phyloP scores from a whole-genome alignment of 2,888 invertebrate species.

The Trachelus tabidus region DNA sequence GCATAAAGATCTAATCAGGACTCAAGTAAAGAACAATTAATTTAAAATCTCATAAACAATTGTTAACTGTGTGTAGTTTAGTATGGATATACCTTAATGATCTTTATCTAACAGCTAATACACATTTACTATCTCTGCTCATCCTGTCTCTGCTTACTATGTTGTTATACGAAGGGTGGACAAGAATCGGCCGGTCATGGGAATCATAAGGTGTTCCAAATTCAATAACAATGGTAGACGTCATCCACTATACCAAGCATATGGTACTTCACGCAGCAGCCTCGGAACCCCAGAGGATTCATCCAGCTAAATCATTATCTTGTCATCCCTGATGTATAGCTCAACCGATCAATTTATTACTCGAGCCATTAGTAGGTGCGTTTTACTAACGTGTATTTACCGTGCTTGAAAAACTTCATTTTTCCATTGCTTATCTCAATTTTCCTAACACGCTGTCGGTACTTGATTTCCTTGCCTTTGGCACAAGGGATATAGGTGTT shows the following conservation, averaged over 20 bases:
- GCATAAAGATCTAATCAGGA: not conserved
- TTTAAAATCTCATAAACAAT: not conserved
- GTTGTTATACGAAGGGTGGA: constrained; percentile 2
- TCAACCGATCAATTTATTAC: constrained; percentile 17
- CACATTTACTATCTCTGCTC: not conserved
- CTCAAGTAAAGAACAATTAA: not conserved
- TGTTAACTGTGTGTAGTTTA: not conserved
- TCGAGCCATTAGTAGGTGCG: constrained; percentile 1
- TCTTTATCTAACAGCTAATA: not conserved
- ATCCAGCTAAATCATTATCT: constrained; percentile 44
- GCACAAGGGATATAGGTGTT: constrained; percentile 25
- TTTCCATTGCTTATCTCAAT: not conserved
- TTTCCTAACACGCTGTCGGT: not conserved
- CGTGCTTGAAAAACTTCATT: not conserved
- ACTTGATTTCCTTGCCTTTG: constrained; percentile 10
- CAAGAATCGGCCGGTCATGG: constrained; percentile 31
- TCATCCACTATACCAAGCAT: constrained; percentile 32
- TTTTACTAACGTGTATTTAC: not conserved
- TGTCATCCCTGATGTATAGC: constrained; percentile 44
- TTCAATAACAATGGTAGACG: constrained; percentile 28
- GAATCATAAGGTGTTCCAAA: constrained; percentile 38
- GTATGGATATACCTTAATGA: not conserved
- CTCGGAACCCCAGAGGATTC: constrained; percentile 26
- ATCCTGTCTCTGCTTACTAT: not conserved
- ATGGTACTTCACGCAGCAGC: constrained; percentile 40